A percentile compares a stretch with the other conserved stretches of the same genome.
phyloP scores from a whole-genome alignment of 2,888 invertebrate species.

The Nomada ferruginata region DNA sequence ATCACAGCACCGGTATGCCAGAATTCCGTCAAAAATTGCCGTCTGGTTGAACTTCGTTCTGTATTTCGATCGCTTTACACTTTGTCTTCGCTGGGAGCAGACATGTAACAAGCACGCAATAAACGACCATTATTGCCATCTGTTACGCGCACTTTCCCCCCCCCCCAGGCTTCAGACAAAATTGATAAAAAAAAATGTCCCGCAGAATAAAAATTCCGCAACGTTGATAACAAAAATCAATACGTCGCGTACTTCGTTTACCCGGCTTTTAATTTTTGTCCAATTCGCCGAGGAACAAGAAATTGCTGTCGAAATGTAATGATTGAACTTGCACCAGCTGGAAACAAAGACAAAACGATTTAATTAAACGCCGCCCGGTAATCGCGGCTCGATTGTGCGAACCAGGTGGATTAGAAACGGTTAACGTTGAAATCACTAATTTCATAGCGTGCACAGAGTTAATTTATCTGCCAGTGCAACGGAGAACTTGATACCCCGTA shows the following conservation, averaged over 20 bases:
- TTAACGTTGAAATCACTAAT: constrained; percentile 60
- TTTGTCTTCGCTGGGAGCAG: constrained; percentile 4
- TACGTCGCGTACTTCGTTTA: too few species aligned
- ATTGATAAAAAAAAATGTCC: neutral
- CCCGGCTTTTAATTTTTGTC: neutral
- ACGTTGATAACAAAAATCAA: too few species aligned
- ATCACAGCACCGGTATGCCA: constrained; percentile 27
- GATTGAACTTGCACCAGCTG: constrained; percentile 22
- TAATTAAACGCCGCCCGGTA: constrained; percentile 59
- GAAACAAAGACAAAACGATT: constrained; percentile 47
- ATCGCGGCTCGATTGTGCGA: constrained; percentile 44
- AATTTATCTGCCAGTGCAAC: constrained; percentile 42
- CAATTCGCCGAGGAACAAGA: neutral
- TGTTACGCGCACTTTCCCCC: neutral
- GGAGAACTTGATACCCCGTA: constrained; percentile 34
- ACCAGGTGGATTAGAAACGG: constrained; percentile 50
- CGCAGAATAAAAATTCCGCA: too few species aligned
- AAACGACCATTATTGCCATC: neutral
- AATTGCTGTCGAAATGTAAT: constrained; percentile 5
- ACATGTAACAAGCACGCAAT: neutral
- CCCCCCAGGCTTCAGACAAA: neutral
- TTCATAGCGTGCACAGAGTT: constrained; percentile 45
- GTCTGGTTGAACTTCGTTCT: constrained; percentile 1
- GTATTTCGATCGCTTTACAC: constrained; percentile 11
- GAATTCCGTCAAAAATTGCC: constrained; percentile 33